These are phyloP conservation scores for Rhinophrynus dorsalis DNA, from an alignment of 2,797 vertebrate species.

Conservation along the genomic window DNA sequence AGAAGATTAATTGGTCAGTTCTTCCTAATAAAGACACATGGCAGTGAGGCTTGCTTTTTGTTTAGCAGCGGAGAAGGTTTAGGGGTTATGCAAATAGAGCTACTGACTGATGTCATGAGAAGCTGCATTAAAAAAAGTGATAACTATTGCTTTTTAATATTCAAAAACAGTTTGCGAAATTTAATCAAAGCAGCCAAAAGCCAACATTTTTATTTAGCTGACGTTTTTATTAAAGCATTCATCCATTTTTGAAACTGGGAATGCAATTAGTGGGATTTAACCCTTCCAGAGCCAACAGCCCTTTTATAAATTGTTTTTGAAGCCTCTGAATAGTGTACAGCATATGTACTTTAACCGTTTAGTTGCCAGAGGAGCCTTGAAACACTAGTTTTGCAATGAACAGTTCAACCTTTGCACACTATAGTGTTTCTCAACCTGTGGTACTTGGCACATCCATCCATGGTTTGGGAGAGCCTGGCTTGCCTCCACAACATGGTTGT, in stretches of 20 bases:
- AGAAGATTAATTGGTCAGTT: conserved; percentile 78
- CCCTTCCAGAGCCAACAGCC: too few relatives aligned
- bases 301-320: too few relatives aligned
- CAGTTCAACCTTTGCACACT: too few relatives aligned
- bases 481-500: too few relatives aligned
- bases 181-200: conserved; percentile 82
- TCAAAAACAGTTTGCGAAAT: conserved; percentile 83
- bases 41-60: conserved; percentile 48
- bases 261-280: conserved; percentile 62
- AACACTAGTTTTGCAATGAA: too few relatives aligned
- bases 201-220: conserved; percentile 83
- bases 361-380: too few relatives aligned
- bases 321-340: too few relatives aligned
- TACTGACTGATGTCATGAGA: conserved; percentile 63
- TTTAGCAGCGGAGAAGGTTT: not conserved
- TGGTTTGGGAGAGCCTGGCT: too few relatives aligned
- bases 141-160: conserved; percentile 82
- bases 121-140: conserved; percentile 53
- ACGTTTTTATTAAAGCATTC: conserved; percentile 82
- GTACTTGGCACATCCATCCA: too few relatives aligned
- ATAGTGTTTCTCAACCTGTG: too few relatives aligned
- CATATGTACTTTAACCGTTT: too few relatives aligned
- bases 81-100: conserved; percentile 73
- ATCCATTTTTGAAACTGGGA: conserved; percentile 82
- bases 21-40: conserved; percentile 82